A percentile compares a stretch with the other conserved stretches of the same genome.
Conservation (phyloP, 2,888 invertebrate species). For the Apoda limacodes region DNA sequence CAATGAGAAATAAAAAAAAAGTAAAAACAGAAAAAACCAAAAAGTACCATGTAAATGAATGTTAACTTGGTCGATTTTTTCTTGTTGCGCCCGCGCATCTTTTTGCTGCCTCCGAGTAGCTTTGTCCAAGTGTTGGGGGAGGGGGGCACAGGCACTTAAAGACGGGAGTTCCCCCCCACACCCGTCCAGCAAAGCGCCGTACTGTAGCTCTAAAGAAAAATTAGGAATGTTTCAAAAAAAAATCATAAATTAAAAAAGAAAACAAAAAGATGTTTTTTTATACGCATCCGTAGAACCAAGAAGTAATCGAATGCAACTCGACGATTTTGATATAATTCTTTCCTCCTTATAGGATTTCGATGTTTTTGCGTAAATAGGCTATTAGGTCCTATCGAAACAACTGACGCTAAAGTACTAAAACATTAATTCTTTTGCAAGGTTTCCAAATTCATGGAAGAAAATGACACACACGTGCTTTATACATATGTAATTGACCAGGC, state of each 20-base stretch:
- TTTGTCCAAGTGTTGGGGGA: slow-evolving; percentile 71
- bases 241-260: slow-evolving; percentile 27
- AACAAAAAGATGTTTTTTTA: slow-evolving; percentile 19
- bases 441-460: too few species aligned
- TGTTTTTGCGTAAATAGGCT: too few species aligned
- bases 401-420: too few species aligned
- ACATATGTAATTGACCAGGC: too few species aligned
- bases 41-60: slow-evolving; percentile 86
- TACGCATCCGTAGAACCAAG: too few species aligned
- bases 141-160: slow-evolving; percentile 58
- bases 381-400: too few species aligned
- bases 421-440: too few species aligned
- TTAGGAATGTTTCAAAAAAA: slow-evolving; percentile 23
- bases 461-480: too few species aligned
- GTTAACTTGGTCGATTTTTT: slow-evolving; percentile 83
- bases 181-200: slow-evolving; percentile 64
- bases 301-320: too few species aligned
- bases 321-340: too few species aligned
- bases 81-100: slow-evolving; percentile 77
- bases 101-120: slow-evolving; percentile 67
- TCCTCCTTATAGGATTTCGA: too few species aligned
- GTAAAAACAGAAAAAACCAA: slow-evolving; percentile 28
- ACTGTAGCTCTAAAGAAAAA: slow-evolving; percentile 65
- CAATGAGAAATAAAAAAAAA: slow-evolving; percentile 16
- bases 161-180: slow-evolving; percentile 68